Evolutionary conservation across 2,113 vertebrate genomes (phyloP).

Genomic region (Ondatra zibethicus): DNA sequence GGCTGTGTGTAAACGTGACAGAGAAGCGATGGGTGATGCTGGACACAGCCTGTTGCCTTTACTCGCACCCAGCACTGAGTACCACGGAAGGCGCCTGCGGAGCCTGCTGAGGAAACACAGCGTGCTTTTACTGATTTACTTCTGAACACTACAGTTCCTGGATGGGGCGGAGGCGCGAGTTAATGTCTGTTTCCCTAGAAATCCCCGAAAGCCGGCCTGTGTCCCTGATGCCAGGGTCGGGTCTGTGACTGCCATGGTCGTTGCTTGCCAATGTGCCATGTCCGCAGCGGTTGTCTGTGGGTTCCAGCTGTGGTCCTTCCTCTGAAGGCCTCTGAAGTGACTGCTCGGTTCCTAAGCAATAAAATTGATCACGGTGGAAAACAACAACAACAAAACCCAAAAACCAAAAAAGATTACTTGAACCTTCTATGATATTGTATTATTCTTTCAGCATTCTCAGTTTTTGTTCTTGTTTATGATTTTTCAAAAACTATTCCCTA

Average conservation of each 20-base stretch:
- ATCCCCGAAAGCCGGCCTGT: constrained; percentile 87
- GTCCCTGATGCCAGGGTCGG: constrained; percentile 77
- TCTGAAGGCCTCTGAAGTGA: constrained; percentile 89
- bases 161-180: constrained; percentile 85
- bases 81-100: constrained; percentile 86
- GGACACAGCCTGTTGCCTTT: neutral
- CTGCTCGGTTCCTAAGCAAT: constrained; percentile 98
- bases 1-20: constrained; percentile 82
- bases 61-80: constrained; percentile 73
- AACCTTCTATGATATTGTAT: neutral
- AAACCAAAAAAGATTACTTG: too few species aligned
- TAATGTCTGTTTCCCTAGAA: constrained; percentile 85
- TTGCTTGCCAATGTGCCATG: constrained; percentile 84
- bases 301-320: constrained; percentile 86
- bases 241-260: constrained; percentile 78
- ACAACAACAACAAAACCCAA: too few species aligned
- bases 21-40: constrained; percentile 33
- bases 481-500: neutral
- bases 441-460: constrained; percentile 17
- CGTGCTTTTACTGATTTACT: constrained; percentile 87
- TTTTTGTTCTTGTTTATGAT: neutral
- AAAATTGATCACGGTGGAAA: constrained; percentile 92
- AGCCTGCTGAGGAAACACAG: constrained; percentile 87
- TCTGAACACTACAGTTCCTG: constrained; percentile 95
- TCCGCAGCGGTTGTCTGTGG: constrained; percentile 82